These are phyloP conservation scores for Galaxea fascicularis DNA, from an alignment of 92 coral and sea anemone genomes.

Conservation along the genomic window DNA sequence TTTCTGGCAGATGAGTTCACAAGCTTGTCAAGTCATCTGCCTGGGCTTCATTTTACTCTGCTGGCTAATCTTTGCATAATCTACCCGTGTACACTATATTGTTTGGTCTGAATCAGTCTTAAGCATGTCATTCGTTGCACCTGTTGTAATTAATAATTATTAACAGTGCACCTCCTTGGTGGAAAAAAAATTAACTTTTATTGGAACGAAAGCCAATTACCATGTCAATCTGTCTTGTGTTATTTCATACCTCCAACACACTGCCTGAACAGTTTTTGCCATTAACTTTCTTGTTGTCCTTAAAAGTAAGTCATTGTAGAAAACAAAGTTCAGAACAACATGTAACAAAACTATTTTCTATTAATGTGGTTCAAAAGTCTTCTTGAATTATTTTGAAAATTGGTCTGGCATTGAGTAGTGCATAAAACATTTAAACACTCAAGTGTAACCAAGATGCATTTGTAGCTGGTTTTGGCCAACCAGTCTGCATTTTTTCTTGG, in stretches of 20 bases:
- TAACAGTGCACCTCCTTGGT: slow-evolving; percentile 6
- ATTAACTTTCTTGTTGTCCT: neutral
- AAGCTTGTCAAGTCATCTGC: too few relatives aligned
- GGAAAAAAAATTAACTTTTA: slow-evolving; percentile 2
- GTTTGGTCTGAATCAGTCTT: neutral
- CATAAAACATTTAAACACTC: too few relatives aligned
- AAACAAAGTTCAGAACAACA: neutral
- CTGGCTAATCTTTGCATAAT: neutral
- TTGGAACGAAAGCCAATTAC: neutral
- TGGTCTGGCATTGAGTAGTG: too few relatives aligned
- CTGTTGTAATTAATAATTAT: slow-evolving; percentile 7
- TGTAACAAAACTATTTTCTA: too few relatives aligned
- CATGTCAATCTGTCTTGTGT: neutral
- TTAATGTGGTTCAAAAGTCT: too few relatives aligned
- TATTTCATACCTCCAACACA: neutral
- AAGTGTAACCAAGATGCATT: neutral
- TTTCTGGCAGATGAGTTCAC: neutral
- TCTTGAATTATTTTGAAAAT: too few relatives aligned
- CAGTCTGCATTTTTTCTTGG: neutral
- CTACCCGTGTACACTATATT: neutral
- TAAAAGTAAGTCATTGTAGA: neutral
- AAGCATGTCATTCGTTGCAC: neutral
- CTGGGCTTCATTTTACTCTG: too few relatives aligned
- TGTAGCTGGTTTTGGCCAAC: neutral
- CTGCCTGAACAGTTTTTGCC: neutral